Base-by-base conservation (phyloP, 2,888 invertebrate species). In the Eilema depressum region DNA sequence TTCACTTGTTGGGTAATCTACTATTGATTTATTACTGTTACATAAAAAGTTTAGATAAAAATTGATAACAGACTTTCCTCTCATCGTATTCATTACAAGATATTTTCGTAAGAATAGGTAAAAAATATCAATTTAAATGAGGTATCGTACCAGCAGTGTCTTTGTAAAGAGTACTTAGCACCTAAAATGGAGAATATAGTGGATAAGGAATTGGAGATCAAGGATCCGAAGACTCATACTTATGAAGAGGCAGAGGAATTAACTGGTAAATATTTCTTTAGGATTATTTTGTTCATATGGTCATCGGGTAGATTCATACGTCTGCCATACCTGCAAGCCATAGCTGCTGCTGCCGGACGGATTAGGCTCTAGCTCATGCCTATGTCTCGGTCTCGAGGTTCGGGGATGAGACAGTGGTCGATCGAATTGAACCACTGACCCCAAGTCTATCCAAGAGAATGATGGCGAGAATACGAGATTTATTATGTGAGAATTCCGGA, bases 211-310 rank as follows among this genome's bases (percentile, higher is more conserved):
- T 1, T n/a, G 17, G 47, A 20, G 1, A 47, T 26, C 26, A 26
- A 26, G 25, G 11, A 26, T 26, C 3, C 2, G 11, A 26, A 77
- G 17, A 68, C 72, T 0, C 84, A 81, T 28, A 81, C 81, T 23
- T 88, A 85, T 23, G 89, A 90, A 57, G 89, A 91, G 67, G 90
- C 90, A 1, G 85, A 89, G 60, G 90, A 90, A 26, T 71, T 91
- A 41, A 82, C 87, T 75, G 91, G 91, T 90, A 83, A 71, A 71
- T n/a, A 33, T 33, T 23, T 17, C 14, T 37, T 62, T 12, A 12
- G 2, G 33, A 12, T 33, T 61, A 2, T n/a, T 0, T n/a, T 33
- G 11, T n/a, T 11, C n/a, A 33, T 61, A 8, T 28, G 25, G 3
- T 60, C 5, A 1, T n/a, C n/a, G n/a, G n/a, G n/a, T n/a, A n/a